Conservation (phyloP, 2,888 invertebrate species). For the Philereme vetulata region DNA sequence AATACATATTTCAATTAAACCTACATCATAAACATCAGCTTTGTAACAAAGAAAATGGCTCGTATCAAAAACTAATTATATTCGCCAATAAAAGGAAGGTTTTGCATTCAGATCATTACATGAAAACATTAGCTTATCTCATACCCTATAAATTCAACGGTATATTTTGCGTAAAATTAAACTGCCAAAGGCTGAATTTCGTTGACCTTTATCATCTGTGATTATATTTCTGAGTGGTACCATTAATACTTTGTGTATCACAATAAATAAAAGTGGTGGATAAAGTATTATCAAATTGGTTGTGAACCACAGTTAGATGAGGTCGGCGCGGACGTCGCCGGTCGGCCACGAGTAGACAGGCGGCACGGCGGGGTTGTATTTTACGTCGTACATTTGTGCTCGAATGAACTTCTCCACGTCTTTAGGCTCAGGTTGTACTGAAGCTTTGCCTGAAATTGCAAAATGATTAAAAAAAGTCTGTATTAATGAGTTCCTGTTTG, state of each 20-base stretch:
- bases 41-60: background rate
- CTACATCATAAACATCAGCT: conserved; percentile 6
- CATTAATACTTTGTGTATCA: conserved; percentile 5
- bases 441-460: conserved; percentile 86
- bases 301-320: conserved; percentile 25
- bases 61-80: background rate
- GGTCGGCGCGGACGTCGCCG: conserved; percentile 50
- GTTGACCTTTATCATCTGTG: background rate
- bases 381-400: conserved; percentile 91
- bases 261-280: conserved; percentile 13
- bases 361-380: conserved; percentile 86
- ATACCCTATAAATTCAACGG: background rate
- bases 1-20: conserved; percentile 14
- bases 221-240: background rate
- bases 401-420: conserved; percentile 89
- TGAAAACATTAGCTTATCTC: background rate
- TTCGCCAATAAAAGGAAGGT: background rate
- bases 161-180: background rate
- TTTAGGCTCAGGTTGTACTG: conserved; percentile 90
- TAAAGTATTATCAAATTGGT: background rate
- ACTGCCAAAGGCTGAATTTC: background rate
- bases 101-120: background rate
- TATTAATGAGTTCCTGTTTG: too few species aligned
- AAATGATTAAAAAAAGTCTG: too few species aligned
- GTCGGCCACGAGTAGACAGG: conserved; percentile 82